Base-by-base conservation (phyloP, 2,888 invertebrate species). In the Phania funesta region DNA sequence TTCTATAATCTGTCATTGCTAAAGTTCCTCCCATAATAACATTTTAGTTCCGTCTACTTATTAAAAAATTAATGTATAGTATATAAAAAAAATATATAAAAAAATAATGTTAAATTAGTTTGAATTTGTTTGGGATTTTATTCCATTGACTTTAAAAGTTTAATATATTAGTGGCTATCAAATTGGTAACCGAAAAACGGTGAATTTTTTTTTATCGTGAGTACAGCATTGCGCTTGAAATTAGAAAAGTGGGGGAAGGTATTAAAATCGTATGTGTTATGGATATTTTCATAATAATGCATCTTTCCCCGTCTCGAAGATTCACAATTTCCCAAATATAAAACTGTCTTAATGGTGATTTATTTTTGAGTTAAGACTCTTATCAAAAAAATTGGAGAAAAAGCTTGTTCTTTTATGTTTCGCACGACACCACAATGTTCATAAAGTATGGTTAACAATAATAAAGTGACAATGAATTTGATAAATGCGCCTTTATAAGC, bases 221-320 rank as follows among this genome's bases (percentile, higher is more conserved):
- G n/a, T n/a, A n/a, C n/a, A n/a, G n/a, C n/a, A n/a, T n/a, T n/a
- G n/a, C n/a, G n/a, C 44, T 26, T n/a, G 22, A 50, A 41, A 38
- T 7, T 11, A 16, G 2, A 44, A 50, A 3, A 3, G 46, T 22
- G 35, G 50, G 32, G 46, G 20, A 29, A 56, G 44, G 32, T 41
- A 65, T 65, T 48, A 65, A 65, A 46, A 44, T 35, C 83, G 86
- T 88, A 88, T 87, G 88, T 89, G 89, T 90, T 89, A 90, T 90
- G 89, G 87, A 86, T 85, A 80, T 84, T 85, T 70, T 41, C 48
- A 44, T 20, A 48, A 58, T 67, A 75, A 75, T 75, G 60, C 60
- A 20, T 48, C 29, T 64, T 35, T 24, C 35, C 13, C 65, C 44
- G 54, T 68, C 58, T 58, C 74, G 60, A 24, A 44, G n/a, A n/a